Conservation (phyloP, 1,140 invertebrate species). For the Euschistus heros region DNA sequence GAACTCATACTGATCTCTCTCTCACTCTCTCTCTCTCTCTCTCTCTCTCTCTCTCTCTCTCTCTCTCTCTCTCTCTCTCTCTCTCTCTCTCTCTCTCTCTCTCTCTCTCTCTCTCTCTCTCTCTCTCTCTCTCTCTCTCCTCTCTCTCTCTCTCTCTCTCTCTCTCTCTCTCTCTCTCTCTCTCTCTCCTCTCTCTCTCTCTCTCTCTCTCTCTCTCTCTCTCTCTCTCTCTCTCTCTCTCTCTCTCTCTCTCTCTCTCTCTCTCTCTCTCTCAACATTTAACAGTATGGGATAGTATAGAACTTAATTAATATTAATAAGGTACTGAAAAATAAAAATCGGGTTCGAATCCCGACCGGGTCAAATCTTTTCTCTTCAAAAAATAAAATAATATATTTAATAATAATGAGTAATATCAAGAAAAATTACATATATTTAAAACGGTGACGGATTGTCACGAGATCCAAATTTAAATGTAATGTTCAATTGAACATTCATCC, state of each 20-base stretch:
- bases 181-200: slow-evolving; percentile 13
- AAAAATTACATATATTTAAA: too few species aligned
- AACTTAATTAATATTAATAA: not conserved
- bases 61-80: slow-evolving; percentile 19
- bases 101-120: slow-evolving; percentile 19
- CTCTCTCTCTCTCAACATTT: not conserved
- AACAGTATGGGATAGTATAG: not conserved
- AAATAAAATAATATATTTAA: too few species aligned
- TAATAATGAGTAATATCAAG: too few species aligned
- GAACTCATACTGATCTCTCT: not conserved
- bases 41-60: slow-evolving; percentile 19
- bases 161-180: slow-evolving; percentile 14
- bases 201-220: slow-evolving; percentile 18
- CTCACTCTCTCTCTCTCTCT: slow-evolving; percentile 19
- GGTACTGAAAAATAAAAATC: too few species aligned
- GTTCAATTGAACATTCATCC: too few species aligned
- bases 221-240: slow-evolving; percentile 15
- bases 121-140: slow-evolving; percentile 17
- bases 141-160: slow-evolving; percentile 15
- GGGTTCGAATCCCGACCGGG: too few species aligned
- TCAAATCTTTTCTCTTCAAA: too few species aligned
- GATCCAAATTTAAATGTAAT: too few species aligned
- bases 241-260: slow-evolving; percentile 1
- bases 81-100: slow-evolving; percentile 19
- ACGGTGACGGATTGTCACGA: too few species aligned